Evolutionary conservation across 2,113 vertebrate species (phyloP).

Genomic region (Lampris incognitus): DNA sequence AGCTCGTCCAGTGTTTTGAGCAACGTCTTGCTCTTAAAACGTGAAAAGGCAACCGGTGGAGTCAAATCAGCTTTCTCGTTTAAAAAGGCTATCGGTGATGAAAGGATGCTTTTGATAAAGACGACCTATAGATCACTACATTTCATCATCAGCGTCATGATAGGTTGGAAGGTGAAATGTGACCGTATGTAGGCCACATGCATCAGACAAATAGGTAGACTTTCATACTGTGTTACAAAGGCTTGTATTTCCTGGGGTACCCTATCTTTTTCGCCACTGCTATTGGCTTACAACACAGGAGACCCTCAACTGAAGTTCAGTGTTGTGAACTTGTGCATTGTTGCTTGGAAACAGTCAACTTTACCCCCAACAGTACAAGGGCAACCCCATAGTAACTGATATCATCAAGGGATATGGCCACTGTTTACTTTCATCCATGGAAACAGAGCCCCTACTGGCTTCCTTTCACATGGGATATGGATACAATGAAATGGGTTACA

Average conservation of each 20-base stretch:
- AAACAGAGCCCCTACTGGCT: conserved; percentile 44
- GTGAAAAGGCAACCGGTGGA: too few relatives aligned
- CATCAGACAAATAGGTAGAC: not conserved
- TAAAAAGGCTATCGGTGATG: not conserved
- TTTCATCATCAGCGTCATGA: not conserved
- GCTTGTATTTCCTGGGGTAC: not conserved
- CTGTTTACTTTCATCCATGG: conserved; percentile 62
- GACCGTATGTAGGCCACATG: too few relatives aligned
- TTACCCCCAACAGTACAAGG: conserved; percentile 50
- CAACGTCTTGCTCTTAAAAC: too few relatives aligned
- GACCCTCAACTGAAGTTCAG: conserved; percentile 30
- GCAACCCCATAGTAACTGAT: conserved; percentile 59
- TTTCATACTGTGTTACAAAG: conserved; percentile 2
- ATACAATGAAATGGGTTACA: conserved; percentile 44
- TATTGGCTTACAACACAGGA: conserved; percentile 24
- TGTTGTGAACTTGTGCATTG: conserved; percentile 49
- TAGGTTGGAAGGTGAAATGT: not conserved
- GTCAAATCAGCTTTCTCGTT: not conserved
- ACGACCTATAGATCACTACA: not conserved
- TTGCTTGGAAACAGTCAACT: conserved; percentile 67
- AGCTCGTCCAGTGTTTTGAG: too few relatives aligned
- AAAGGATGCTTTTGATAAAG: not conserved
- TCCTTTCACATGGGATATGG: conserved; percentile 39
- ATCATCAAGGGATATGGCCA: conserved; percentile 47
- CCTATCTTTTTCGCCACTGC: conserved; percentile 25